Percentiles rank a stretch among this genome's conserved stretches.
Evolutionary conservation across 2,888 invertebrate species (phyloP).

Genomic region (Xanthorhoe designata): DNA sequence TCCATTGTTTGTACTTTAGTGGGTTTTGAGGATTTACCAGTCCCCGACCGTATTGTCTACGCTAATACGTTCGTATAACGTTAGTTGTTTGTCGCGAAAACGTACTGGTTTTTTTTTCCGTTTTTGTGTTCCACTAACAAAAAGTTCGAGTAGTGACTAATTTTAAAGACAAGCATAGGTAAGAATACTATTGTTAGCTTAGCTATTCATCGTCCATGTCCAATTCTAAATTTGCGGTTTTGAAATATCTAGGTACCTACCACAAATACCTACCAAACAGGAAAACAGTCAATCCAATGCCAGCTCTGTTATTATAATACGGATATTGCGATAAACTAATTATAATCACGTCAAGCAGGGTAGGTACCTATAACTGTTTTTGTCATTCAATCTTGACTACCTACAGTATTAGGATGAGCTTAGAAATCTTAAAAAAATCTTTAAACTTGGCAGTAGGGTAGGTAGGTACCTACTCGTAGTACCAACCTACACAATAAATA

Average conservation of each 20-base stretch:
- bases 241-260: background rate
- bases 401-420: background rate
- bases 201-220: background rate
- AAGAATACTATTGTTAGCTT: background rate
- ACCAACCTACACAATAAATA: too few species aligned
- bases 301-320: background rate
- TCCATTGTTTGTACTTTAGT: background rate
- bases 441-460: too few species aligned
- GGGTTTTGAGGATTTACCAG: slow-evolving; percentile 13
- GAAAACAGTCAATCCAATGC: background rate
- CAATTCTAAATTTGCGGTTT: slow-evolving; percentile 1
- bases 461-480: too few species aligned
- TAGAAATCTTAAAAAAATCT: background rate
- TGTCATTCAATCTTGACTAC: background rate
- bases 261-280: slow-evolving; percentile 1
- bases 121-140: slow-evolving; percentile 8
- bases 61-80: slow-evolving; percentile 3
- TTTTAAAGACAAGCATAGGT: slow-evolving; percentile 1
- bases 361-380: background rate
- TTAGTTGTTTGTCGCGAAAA: slow-evolving; percentile 5
- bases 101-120: slow-evolving; percentile 16
- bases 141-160: slow-evolving; percentile 4
- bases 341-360: background rate
- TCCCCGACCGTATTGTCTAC: slow-evolving; percentile 1
- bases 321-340: background rate